Conservation (phyloP, 2,797 vertebrate genomes). For the Lepidocolaptes lacrymiger region DNA sequence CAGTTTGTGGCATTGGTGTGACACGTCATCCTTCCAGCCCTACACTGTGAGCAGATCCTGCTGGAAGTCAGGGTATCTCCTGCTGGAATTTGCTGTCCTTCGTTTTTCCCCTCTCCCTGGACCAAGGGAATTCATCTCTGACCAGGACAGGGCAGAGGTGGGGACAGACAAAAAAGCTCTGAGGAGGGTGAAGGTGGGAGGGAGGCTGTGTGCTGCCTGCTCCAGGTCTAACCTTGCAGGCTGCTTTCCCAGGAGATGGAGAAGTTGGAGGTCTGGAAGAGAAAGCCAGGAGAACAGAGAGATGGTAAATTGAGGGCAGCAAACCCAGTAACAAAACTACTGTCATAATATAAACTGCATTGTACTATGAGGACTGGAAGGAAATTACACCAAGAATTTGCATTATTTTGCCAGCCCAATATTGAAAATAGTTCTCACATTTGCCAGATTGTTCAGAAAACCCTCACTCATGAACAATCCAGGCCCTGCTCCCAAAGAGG, state of each 20-base stretch:
- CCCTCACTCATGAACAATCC: rapidly evolving
- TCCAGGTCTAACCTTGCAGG: not conserved
- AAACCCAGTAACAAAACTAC: not conserved
- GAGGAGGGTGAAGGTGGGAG: not conserved
- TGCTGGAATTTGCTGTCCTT: not conserved
- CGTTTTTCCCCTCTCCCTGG: not conserved
- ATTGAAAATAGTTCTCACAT: not conserved
- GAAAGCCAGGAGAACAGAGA: not conserved
- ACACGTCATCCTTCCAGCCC: not conserved
- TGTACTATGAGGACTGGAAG: not conserved
- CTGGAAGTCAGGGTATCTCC: not conserved
- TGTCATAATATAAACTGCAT: not conserved
- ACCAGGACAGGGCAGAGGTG: not conserved
- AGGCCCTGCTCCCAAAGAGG: not conserved
- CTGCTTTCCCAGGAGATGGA: not conserved
- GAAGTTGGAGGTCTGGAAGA: not conserved
- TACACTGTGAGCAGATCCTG: rapidly evolving
- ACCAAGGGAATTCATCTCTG: not conserved
- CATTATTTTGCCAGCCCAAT: not conserved
- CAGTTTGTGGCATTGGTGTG: not conserved
- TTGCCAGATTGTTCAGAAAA: not conserved
- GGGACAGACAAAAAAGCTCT: not conserved
- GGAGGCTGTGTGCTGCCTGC: not conserved
- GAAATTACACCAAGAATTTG: not conserved
- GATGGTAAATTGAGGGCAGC: not conserved